Percentiles rank a stretch among this genome's conserved stretches.
Conservation (phyloP, 1,140 invertebrate genomes). For the Lordiphosa mommai region DNA sequence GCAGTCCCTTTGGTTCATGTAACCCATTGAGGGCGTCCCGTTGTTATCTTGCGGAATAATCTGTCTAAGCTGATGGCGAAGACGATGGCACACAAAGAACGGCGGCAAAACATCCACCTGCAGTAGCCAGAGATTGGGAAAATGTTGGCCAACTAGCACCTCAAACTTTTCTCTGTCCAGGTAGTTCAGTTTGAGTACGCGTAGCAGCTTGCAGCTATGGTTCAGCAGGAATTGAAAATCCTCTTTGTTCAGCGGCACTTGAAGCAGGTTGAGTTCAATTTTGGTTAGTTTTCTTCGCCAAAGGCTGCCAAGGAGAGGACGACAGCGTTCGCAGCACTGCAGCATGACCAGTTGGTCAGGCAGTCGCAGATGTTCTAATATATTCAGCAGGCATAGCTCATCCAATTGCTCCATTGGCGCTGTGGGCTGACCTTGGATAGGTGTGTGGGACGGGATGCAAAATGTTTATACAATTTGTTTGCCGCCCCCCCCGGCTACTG, state of each 20-base stretch:
- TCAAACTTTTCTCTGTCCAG: conserved; percentile 36
- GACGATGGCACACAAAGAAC: conserved; percentile 28
- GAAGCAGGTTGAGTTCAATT: conserved; percentile 45
- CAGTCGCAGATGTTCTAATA: conserved; percentile 32
- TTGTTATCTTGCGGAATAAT: conserved; percentile 6
- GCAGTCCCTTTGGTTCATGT: background rate
- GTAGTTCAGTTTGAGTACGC: conserved; percentile 21
- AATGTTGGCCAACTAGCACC: conserved; percentile 20
- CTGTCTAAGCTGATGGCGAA: conserved; percentile 20
- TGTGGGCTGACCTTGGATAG: conserved; percentile 1
- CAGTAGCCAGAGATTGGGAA: conserved; percentile 46
- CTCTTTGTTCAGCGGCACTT: conserved; percentile 17
- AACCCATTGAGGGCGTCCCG: background rate
- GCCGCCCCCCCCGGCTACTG: conserved; percentile 22
- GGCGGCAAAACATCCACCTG: conserved; percentile 53
- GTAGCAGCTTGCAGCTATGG: conserved; percentile 3
- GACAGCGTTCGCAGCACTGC: conserved; percentile 31
- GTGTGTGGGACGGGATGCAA: conserved; percentile 12
- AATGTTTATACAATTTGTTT: conserved; percentile 4
- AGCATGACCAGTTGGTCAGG: conserved; percentile 53
- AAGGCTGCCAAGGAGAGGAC: conserved; percentile 40
- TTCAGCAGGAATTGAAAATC: conserved; percentile 37
- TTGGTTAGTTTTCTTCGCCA: conserved; percentile 39
- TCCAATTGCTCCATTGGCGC: conserved; percentile 48
- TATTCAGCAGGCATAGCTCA: conserved; percentile 47